Evolutionary conservation across 2,888 invertebrate species (phyloP).

Genomic region (Cancer borealis): DNA sequence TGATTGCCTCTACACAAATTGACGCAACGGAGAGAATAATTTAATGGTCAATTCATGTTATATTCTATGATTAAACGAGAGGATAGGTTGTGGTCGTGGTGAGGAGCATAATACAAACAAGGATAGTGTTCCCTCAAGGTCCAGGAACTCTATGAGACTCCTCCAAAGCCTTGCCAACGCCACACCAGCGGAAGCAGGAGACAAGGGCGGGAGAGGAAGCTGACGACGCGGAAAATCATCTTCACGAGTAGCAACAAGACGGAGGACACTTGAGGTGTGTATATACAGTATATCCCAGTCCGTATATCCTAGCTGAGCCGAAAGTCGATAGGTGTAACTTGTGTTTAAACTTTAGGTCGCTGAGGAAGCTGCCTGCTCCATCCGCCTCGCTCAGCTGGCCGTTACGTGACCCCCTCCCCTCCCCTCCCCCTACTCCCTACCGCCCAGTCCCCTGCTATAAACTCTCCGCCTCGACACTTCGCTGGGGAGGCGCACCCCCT

Average conservation of each 20-base stretch:
- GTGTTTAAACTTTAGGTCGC: constrained; percentile 13
- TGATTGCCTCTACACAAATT: background rate
- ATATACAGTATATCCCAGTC: background rate
- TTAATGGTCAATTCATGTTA: background rate
- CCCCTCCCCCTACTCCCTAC: background rate
- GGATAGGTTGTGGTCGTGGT: background rate
- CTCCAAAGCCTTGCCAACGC: background rate
- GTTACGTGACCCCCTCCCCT: background rate
- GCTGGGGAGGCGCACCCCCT: background rate
- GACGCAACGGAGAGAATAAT: background rate
- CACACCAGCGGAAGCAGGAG: background rate
- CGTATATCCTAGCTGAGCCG: background rate
- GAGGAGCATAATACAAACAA: background rate
- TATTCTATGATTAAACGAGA: background rate
- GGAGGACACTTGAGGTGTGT: background rate
- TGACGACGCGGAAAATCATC: constrained; percentile 28
- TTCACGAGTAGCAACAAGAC: background rate
- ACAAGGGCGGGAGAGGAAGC: background rate
- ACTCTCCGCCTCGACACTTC: background rate
- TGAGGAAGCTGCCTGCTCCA: background rate
- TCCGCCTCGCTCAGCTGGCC: constrained; percentile 4
- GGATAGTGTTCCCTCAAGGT: background rate
- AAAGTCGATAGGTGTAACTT: constrained; percentile 34
- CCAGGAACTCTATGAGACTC: background rate
- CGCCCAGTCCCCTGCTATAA: background rate